Base-by-base conservation (phyloP, 35 echinoderm and acorn worm species). In the Strongylocentrotus purpuratus region DNA sequence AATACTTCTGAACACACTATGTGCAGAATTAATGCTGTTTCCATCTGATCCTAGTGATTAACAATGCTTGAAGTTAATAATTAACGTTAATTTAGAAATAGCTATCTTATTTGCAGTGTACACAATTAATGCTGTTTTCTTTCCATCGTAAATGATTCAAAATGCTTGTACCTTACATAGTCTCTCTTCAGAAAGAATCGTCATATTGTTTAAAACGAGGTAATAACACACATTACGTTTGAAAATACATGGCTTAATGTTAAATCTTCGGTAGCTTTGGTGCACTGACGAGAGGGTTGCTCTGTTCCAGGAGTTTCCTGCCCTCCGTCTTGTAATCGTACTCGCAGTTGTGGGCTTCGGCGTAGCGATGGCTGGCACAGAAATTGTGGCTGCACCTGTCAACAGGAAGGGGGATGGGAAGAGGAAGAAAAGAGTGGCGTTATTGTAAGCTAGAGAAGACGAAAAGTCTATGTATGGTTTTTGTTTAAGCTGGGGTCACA, bases 261-360 rank as follows among this genome's bases (percentile, higher is more conserved):
- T 97, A 99, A 94, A 99, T 99, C 88, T 99, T 99, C 71, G 98
- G 98, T 94, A 99, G 94, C 86, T 99, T 98, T 25, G 98, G 98
- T 32, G 98, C 98, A 87, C 97, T 99, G 52, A 99, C 97, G 20
- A 99, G 91, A 31, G 98, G 98, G 46, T 99, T 99, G 47, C 96
- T 99, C 88, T 99, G 98, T 90, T 99, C 97, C 8, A 99, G 85
- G 2, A 99, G 95, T 94, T 99, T 99, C n/a, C 98, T 48, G 35
- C 98, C 98, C 85, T 97, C 98, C 2, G 96, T 94, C 32, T 99
- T 99, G 94, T 99, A 99, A 95, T 99, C 98, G 65, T 97, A 99
- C 31, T 94, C 98, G 47, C 98, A 99, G 88, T 91, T 97, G 92
- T 99, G 98, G 31, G 97, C 96, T 88, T 99, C 98, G 41, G 98